Evolutionary conservation across 2,888 invertebrate genomes (phyloP), one percentile per base, ranked within the genome.

Genomic region (Tromatobia lineatoria): DNA sequence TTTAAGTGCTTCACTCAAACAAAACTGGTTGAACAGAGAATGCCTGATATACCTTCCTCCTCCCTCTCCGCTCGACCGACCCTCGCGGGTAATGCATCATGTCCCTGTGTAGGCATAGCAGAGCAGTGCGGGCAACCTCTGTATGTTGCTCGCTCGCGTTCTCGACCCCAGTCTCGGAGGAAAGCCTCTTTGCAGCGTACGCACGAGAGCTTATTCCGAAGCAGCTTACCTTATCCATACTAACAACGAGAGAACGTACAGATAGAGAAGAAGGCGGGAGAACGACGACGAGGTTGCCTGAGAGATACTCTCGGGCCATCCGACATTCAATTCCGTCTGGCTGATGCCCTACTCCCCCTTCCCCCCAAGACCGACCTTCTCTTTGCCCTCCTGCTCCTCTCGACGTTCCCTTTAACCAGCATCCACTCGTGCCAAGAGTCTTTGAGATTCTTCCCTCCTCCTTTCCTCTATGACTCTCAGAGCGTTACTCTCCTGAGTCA

Each of bases 191-290:
- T 78, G 52, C 77, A 74, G 73, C 66, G 66, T 80, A 83, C 80
- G 83, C 83, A 80, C 80, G 75, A 70, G 76, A 76, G 83, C 80
- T 83, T 79, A 80, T 83, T 80, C 73, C 67, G 73, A 42, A 82
- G 78, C 50, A 69, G 82, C 82, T 82, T 82, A 78, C 82, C 77
- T 78, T 78, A 82, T 82, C 82, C 78, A 78, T 78, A 78, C 82
- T 73, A 78, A 74, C 73, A 82, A 82, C 78, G 54, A 61, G 47
- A 66, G 50, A 20, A 47, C 29, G 76, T 50, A 25, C 23, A 47
- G 50, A 61, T 18, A 10, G 70, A 70, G 54, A 74, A 75, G 69
- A 73, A 69, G 29, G 83, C 75, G 66, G 61, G 50, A 76, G 74
- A 80, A 25, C 61, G 54, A 69, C 20, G 82, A 83, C 85, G 69